Base-by-base conservation (phyloP, 2,113 vertebrate genomes). In the Zapus hudsonius region DNA sequence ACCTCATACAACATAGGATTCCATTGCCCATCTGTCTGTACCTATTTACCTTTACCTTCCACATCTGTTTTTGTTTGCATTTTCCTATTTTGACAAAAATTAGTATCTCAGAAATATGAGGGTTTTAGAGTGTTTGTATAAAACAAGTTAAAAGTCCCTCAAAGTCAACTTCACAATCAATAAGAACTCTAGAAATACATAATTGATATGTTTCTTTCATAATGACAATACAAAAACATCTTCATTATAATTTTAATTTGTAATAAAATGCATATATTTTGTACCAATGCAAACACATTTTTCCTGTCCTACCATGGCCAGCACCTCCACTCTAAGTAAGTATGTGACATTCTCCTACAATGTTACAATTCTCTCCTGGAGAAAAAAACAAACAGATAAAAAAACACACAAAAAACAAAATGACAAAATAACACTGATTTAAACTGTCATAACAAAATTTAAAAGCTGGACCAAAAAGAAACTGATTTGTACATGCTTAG, bases 131-230 rank as follows among this genome's bases (percentile, higher is more conserved):
- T 84, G 64, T 59, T 67, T 91, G 29, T 88, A 69, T 33, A 87
- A 92, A 95, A n/a, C n/a, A n/a, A n/a, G n/a, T n/a, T n/a, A 78
- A 38, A 95, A 79, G 63, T 29, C 25, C 42, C 64, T 82, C 27
- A 29, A 74, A 90, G 66, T 88, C 75, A 73, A 75, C 69, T 38
- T 70, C 69, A 63, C 13, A 87, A 94, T n/a, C 75, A 86, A 91
- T 11, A 89, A 88, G 79, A 88, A 85, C 87, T 85, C 31, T n/a
- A 88, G 69, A 91, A 94, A n/a, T 42, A 86, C 38, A 9, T 64
- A 17, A 78, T 7, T 66, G 73, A 74, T 75, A 33, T n/a, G 22
- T 3, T 91, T 38, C 78, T 11, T 63, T 95, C 74, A 78, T 55
- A 95, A 4, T 79, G 44, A 82, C 61, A 94, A 52, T 16, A 79